A percentile compares a stretch with the other conserved stretches of the same genome.
phyloP scores from a whole-genome alignment of 2,797 vertebrate genomes.

The Mycteria americana region DNA sequence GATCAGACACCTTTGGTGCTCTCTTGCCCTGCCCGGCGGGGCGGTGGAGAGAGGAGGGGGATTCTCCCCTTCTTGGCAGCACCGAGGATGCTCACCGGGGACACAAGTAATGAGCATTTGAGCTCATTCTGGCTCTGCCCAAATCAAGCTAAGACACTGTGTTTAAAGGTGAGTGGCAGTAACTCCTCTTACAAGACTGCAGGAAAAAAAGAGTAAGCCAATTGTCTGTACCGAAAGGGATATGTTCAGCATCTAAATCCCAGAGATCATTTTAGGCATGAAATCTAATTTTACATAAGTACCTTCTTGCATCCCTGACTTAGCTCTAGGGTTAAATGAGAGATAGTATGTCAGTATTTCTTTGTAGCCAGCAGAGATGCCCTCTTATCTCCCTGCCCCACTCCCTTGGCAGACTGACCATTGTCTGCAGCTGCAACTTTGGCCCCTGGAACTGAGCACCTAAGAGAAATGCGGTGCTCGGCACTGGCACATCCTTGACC shows the following conservation, averaged over 20 bases:
- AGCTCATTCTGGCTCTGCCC: neutral
- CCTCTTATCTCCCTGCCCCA: neutral
- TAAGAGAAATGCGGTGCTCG: neutral
- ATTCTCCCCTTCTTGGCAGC: neutral
- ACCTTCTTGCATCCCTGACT: neutral
- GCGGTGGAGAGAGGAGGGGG: neutral
- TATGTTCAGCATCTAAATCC: neutral
- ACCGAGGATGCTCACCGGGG: neutral
- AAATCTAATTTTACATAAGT: neutral
- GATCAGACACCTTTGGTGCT: neutral
- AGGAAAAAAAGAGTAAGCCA: neutral
- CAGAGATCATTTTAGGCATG: neutral
- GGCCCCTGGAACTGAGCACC: neutral
- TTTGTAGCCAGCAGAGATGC: neutral
- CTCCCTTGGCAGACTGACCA: neutral
- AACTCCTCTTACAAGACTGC: neutral
- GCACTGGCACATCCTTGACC: neutral
- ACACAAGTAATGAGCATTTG: neutral
- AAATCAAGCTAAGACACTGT: neutral
- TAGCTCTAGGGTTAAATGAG: neutral
- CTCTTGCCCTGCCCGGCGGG: accelerated
- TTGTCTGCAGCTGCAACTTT: neutral
- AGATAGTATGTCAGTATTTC: neutral
- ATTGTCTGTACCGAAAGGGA: neutral
- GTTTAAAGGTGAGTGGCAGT: neutral